Percentiles rank a stretch among this genome's conserved stretches.
Conservation (phyloP, 1,140 invertebrate species). For the Venustaconcha ellipsiformis region DNA sequence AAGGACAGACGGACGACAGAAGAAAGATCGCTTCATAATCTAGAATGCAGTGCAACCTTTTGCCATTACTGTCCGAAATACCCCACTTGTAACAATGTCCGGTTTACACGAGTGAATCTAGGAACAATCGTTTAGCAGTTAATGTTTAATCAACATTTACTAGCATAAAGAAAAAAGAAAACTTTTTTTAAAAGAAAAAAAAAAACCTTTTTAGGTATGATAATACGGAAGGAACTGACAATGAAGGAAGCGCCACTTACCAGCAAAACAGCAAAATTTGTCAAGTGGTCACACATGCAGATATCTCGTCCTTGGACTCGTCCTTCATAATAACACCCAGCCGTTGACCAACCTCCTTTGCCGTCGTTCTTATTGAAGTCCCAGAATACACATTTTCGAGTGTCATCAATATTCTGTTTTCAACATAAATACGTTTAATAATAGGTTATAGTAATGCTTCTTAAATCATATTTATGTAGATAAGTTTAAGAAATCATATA, state of each 20-base stretch:
- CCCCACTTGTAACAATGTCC: too few species aligned
- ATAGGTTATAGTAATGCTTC: too few species aligned
- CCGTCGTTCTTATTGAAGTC: constrained; percentile 44
- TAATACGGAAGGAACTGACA: neutral
- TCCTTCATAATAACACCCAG: constrained; percentile 57
- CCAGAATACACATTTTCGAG: constrained; percentile 57
- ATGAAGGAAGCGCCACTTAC: constrained; percentile 38
- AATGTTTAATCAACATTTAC: neutral
- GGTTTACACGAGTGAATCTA: too few species aligned
- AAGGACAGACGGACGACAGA: too few species aligned
- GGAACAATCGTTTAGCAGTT: neutral
- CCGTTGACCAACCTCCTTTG: constrained; percentile 52
- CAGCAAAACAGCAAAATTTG: constrained; percentile 64
- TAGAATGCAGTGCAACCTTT: too few species aligned
- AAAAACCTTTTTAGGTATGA: neutral
- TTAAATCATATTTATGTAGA: too few species aligned
- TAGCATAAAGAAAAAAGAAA: neutral
- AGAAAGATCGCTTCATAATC: too few species aligned
- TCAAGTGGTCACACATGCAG: constrained; percentile 65
- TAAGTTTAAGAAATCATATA: too few species aligned
- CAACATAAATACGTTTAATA: too few species aligned
- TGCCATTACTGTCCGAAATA: too few species aligned
- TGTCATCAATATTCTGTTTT: constrained; percentile 24
- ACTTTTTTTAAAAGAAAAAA: neutral
- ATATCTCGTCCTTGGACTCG: constrained; percentile 48